Percentiles rank a stretch among this genome's conserved stretches.
Conservation (phyloP, 2,797 vertebrate species). For the Pterois miles region DNA sequence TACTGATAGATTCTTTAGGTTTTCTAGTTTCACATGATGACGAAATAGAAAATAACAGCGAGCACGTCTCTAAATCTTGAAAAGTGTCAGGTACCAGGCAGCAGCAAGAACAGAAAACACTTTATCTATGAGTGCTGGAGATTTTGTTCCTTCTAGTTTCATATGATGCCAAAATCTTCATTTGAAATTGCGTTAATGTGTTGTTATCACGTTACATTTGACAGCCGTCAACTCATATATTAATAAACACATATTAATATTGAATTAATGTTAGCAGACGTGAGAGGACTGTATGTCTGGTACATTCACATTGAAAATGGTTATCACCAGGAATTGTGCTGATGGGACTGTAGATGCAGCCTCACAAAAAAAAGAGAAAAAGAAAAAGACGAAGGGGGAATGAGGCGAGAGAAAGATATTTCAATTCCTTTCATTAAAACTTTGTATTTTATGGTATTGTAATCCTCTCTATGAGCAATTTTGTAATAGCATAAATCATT, state of each 20-base stretch:
- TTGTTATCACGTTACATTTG: too few relatives aligned
- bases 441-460: constrained; percentile 77
- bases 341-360: constrained; percentile 2
- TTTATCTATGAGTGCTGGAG: too few relatives aligned
- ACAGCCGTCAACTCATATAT: background rate
- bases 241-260: background rate
- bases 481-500: constrained; percentile 76
- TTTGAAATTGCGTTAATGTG: too few relatives aligned
- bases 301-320: background rate
- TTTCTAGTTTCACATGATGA: too few relatives aligned
- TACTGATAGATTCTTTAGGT: too few relatives aligned
- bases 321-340: background rate
- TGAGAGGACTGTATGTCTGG: background rate
- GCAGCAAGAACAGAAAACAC: too few relatives aligned
- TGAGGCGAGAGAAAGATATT: constrained; percentile 30
- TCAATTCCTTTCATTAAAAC: constrained; percentile 45
- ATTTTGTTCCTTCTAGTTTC: too few relatives aligned
- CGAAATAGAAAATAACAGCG: too few relatives aligned
- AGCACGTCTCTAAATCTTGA: too few relatives aligned
- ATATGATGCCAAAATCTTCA: too few relatives aligned
- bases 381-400: constrained; percentile 10
- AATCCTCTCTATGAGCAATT: constrained; percentile 81
- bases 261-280: background rate
- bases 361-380: background rate
- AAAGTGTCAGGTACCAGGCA: too few relatives aligned